Evolutionary conservation across 1,140 invertebrate species (phyloP), one percentile per base, ranked within the genome.

Genomic region (Scaptomyza montana): DNA sequence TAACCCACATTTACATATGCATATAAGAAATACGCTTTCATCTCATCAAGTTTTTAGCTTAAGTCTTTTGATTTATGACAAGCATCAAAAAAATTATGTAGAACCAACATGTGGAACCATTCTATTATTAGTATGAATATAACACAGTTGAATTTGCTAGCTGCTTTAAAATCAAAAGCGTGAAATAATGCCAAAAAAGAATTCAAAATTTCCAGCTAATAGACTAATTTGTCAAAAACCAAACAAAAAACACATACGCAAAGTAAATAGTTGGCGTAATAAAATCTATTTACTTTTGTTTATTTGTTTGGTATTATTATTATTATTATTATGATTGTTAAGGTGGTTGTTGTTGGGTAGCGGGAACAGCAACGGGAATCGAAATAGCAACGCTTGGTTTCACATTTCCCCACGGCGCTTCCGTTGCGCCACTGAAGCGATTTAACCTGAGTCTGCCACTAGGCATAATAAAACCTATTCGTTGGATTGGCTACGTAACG

Each of bases 351-450:
- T 73, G 68, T 65, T 39, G 45, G 41, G 21, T 28, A 30, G 13
- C 49, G 55, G 67, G 62, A 64, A 61, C 47, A 33, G 54, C n/a
- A 51, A 49, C 25, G 13, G 54, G 41, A 46, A 57, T n/a, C 13
- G 33, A 51, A 74, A 60, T 57, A 70, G 82, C 73, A 84, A 80
- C 85, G 84, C 84, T 84, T 89, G 84, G 84, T 89, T 89, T 89
- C 84, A 89, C 84, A 89, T 89, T 89, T 77, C 84, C 69, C 61
- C 57, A 54, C 45, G 45, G 51, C 66, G 84, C 77, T 89, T 80
- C 84, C 79, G 80, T 73, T 72, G 68, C 39, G 72, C 43, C 61
- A 67, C 43, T 50, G 16, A 25, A 50, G 39, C 60, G 57, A 61
- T 51, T 45, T 30, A 49, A 16, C 33, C 54, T 33, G 36, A 36